Conservation (phyloP, 2,113 vertebrate genomes). For the Penelope pileata region DNA sequence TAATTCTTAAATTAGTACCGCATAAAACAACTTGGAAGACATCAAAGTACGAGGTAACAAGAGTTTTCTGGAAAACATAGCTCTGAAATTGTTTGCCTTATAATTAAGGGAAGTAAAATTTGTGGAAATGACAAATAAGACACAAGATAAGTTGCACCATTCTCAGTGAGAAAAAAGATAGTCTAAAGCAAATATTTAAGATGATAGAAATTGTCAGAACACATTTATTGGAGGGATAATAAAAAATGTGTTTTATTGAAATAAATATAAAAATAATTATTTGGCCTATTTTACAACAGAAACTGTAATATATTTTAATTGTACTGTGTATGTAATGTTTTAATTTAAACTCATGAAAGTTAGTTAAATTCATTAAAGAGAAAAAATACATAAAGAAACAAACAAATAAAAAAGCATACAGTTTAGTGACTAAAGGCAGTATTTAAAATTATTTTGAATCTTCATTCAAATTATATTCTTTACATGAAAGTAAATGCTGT, state of each 20-base stretch:
- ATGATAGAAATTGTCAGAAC: not conserved
- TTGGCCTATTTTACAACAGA: not conserved
- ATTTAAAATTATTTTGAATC: not conserved
- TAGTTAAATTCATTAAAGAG: not conserved
- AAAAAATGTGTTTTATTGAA: not conserved
- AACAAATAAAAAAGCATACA: fast-evolving
- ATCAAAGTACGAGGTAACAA: not conserved
- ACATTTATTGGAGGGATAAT: not conserved
- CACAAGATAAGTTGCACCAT: not conserved
- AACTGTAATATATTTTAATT: not conserved
- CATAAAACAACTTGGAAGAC: constrained; percentile 27
- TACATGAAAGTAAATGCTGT: not conserved
- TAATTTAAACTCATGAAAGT: not conserved
- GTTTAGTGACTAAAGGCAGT: not conserved
- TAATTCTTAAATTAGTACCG: constrained; percentile 14
- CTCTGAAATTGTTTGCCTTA: not conserved
- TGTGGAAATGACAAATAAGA: not conserved
- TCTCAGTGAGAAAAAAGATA: not conserved
- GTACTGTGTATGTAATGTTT: not conserved
- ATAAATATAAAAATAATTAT: not conserved
- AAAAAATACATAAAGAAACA: not conserved
- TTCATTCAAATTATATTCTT: not conserved
- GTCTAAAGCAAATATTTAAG: not conserved
- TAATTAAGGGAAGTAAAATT: not conserved
- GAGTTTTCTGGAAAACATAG: not conserved